A percentile compares a stretch with the other conserved stretches of the same genome.
phyloP scores from a whole-genome alignment of 2,888 invertebrate species.

The Dryocosmus kuriphilus region DNA sequence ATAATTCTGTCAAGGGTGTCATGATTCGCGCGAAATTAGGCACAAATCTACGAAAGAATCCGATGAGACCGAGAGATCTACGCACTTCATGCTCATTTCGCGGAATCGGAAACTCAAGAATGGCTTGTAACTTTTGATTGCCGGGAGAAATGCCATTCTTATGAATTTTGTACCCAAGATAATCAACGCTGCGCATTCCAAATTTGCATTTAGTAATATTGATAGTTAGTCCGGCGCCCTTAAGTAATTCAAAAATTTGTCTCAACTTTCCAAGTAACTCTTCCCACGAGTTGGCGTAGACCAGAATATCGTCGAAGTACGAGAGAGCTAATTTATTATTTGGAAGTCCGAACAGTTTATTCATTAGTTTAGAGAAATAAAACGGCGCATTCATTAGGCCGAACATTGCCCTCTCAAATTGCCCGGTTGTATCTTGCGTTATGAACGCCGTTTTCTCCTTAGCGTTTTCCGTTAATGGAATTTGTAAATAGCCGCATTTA shows the following conservation, averaged over 20 bases:
- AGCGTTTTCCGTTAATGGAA: background rate
- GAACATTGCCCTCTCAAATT: constrained; percentile 7
- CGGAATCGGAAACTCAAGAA: constrained; percentile 40
- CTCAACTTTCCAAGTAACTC: constrained; percentile 56
- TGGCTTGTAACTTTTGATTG: constrained; percentile 54
- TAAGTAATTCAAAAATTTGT: background rate
- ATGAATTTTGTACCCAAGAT: constrained; percentile 56
- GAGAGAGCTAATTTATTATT: background rate
- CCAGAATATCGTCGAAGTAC: background rate
- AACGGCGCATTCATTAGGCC: background rate
- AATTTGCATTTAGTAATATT: background rate
- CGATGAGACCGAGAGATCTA: background rate
- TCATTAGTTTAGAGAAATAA: background rate
- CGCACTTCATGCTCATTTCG: background rate
- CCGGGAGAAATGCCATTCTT: constrained; percentile 47
- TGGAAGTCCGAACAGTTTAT: background rate
- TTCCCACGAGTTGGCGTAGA: background rate
- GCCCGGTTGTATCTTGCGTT: background rate
- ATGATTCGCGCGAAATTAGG: no score
- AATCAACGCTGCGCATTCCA: constrained; percentile 8
- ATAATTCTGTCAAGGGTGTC: no score
- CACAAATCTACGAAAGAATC: background rate
- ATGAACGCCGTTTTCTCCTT: constrained; percentile 12
- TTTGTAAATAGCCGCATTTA: constrained; percentile 4
- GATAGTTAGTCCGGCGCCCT: background rate